Evolutionary conservation across 2,888 invertebrate genomes (phyloP).

Genomic region (Plebejus melissa): DNA sequence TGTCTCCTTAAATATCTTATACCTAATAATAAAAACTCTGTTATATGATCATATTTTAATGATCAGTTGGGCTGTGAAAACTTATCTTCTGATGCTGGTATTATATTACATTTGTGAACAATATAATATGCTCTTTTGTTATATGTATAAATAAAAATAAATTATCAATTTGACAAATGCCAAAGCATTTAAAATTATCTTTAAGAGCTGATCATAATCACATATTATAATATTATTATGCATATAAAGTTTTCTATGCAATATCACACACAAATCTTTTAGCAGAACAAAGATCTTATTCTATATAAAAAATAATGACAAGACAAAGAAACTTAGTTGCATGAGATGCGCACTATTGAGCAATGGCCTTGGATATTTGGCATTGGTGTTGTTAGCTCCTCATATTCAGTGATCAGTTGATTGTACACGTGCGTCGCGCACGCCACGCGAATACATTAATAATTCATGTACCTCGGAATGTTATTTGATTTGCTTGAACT

Average conservation of each 20-base stretch:
- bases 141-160: too few species aligned
- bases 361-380: constrained; percentile 26
- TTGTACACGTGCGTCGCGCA: constrained; percentile 13
- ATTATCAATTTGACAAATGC: too few species aligned
- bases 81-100: too few species aligned
- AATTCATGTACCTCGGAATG: background rate
- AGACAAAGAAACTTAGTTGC: background rate
- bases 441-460: background rate
- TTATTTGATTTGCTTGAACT: background rate
- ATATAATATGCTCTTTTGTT: too few species aligned
- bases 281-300: background rate
- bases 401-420: background rate
- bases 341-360: background rate
- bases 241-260: background rate
- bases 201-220: too few species aligned
- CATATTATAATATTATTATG: too few species aligned
- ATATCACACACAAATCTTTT: background rate
- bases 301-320: background rate
- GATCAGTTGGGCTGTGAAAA: too few species aligned
- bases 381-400: constrained; percentile 8
- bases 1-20: too few species aligned
- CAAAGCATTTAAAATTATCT: too few species aligned
- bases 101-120: too few species aligned
- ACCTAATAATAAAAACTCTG: too few species aligned
- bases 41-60: too few species aligned